Percentiles rank a stretch among this genome's conserved stretches.
Conservation (phyloP, 2,113 vertebrate genomes). For the Prolemur simus region DNA sequence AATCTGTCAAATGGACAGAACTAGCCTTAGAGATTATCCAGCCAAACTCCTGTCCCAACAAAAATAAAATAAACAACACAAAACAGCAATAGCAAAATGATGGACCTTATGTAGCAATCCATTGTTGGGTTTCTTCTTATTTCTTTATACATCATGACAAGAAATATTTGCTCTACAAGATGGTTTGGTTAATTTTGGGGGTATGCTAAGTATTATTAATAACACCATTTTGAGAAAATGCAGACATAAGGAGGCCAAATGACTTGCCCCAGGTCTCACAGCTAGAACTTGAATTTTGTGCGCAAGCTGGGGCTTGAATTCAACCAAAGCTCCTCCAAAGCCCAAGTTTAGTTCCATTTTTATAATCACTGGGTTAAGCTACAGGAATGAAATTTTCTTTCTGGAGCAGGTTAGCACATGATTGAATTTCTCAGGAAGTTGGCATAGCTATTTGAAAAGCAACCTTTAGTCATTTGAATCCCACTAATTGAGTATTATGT, state of each 20-base stretch:
- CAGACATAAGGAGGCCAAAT: background rate
- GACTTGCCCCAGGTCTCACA: background rate
- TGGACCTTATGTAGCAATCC: background rate
- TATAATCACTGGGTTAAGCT: background rate
- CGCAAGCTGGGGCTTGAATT: background rate
- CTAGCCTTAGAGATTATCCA: background rate
- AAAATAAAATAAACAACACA: background rate
- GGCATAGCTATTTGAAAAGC: background rate
- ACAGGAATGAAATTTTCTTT: background rate
- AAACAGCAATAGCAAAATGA: background rate
- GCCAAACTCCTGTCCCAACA: background rate
- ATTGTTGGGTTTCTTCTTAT: background rate
- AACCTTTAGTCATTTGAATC: background rate
- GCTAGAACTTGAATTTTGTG: background rate
- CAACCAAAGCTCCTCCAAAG: background rate
- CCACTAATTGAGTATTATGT: background rate
- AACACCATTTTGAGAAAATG: background rate
- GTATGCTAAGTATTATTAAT: background rate
- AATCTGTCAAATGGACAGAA: background rate
- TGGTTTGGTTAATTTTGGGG: background rate
- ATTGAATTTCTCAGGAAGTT: background rate
- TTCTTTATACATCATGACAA: background rate
- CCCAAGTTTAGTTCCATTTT: background rate
- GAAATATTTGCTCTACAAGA: background rate
- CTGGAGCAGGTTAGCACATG: background rate